Evolutionary conservation across 2,888 invertebrate genomes (phyloP), one percentile per base, ranked within the genome.

Genomic region (Melinopterus prodromus): DNA sequence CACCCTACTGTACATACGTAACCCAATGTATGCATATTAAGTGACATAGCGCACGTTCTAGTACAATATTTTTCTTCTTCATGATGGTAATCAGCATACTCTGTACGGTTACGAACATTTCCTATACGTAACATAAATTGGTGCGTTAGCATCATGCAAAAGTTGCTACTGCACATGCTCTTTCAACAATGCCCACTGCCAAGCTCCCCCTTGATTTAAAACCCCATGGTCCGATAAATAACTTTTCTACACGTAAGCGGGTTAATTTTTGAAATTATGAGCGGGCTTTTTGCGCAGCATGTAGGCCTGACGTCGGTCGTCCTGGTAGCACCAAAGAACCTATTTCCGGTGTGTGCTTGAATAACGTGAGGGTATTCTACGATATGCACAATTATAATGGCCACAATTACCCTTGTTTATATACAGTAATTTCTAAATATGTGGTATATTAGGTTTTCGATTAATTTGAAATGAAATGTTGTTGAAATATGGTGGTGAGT

Each of bases 201-300:
- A 26, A 26, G 26, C 26, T 26, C 5, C 53, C 2, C 3, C 53
- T 53, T 53, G 12, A 53, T 53, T 53, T 53, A 53, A 37, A 35
- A 12, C 74, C 35, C n/a, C 35, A 4, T n/a, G 9, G 36, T 37
- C 35, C 74, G 35, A 74, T 74, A 36, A n/a, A 74, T 74, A 74
- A 74, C 35, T 26, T 74, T 74, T 74, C 9, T 16, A 36, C 36
- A 37, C 74, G 36, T 35, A 74, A 74, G 74, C 53, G 53, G 37
- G 74, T 74, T 74, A 74, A 74, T 74, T 74, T 71, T 74, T 74
- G 74, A 74, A 74, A 74, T 74, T 74, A 74, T 36, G 74, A 37
- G 36, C 37, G 36, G 74, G 36, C 35, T 74, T 74, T 74, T 74
- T 74, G 36, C 74, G 36, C 37, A 35, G 16, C 71, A 35, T 71